Evolutionary conservation across 2,888 invertebrate species (phyloP), one percentile per base, ranked within the genome.

Genomic region (Colletes collaris): DNA sequence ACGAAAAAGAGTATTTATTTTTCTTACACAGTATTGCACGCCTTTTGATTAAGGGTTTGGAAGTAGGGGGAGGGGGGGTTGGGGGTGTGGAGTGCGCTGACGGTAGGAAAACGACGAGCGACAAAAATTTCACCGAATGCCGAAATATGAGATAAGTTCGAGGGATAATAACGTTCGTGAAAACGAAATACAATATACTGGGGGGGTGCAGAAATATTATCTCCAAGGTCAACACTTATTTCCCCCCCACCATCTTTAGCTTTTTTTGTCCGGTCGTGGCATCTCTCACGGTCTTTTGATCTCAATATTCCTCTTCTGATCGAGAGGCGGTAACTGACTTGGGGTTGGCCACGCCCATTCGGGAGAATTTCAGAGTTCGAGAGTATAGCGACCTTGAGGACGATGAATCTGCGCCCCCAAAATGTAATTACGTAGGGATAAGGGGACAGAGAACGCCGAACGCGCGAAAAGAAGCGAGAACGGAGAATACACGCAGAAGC

Each of bases 1-100:
- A 55, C 65, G 55, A 55, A 44, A 64, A 49, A 53, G 59, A 66
- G 69, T 64, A 64, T 76, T 78, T 70, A 76, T 76, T 76, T 78
- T 78, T 76, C 64, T 76, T 76, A 78, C 70, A 76, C 76, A 76
- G 78, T 78, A 69, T 78, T 69, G 69, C 78, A 69, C 55, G 65
- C 65, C 64, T 60, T 70, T 78, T 69, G 35, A 78, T 66, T 62
- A 53, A 49, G 16, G 44, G 10, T 46, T 46, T 46, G 44, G 44
- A 3, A 8, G 44, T 35, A 35, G n/a, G 10, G n/a, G 13, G 3
- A 7, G 27, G 13, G 40, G 58, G n/a, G 16, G 16, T 16, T 16
- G 16, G 58, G 19, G n/a, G 60, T 27, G 40, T 68, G 67, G 27
- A 49, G 62, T 49, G 56, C 64, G 53, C 59, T 40, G 50, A 50